Evolutionary conservation across 2,888 invertebrate genomes (phyloP).

Genomic region (Idaea biselata): DNA sequence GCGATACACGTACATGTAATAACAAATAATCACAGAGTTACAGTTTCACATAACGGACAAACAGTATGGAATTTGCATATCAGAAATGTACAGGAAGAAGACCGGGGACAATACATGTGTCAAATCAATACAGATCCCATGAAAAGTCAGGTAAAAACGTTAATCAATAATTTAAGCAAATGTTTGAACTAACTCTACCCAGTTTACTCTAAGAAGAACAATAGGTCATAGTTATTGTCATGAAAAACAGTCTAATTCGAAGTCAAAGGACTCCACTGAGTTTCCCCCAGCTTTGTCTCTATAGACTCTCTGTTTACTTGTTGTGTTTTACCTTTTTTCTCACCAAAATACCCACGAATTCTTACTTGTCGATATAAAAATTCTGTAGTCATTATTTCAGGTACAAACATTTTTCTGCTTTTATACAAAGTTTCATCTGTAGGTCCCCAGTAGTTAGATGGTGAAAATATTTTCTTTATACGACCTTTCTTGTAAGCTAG

Average conservation of each 20-base stretch:
- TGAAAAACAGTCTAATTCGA: slow-evolving; percentile 42
- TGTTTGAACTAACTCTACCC: too few species aligned
- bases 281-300: slow-evolving; percentile 29
- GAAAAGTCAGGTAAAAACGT: slow-evolving; percentile 90
- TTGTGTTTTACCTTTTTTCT: slow-evolving; percentile 13
- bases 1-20: slow-evolving; percentile 96
- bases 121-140: slow-evolving; percentile 97
- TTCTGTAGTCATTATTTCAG: slow-evolving; percentile 75
- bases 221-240: not conserved
- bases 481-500: slow-evolving; percentile 31
- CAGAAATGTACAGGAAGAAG: slow-evolving; percentile 91
- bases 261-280: slow-evolving; percentile 50
- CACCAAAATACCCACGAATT: slow-evolving; percentile 55
- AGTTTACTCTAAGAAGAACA: not conserved
- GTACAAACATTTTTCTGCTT: slow-evolving; percentile 72
- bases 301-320: slow-evolving; percentile 15
- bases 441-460: slow-evolving; percentile 63
- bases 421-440: slow-evolving; percentile 53
- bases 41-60: slow-evolving; percentile 92
- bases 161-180: slow-evolving; percentile 4
- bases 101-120: slow-evolving; percentile 95
- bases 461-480: slow-evolving; percentile 37
- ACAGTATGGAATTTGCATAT: slow-evolving; percentile 95
- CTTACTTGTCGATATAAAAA: slow-evolving; percentile 72
- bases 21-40: slow-evolving; percentile 93